These are phyloP conservation scores for Ceratina calcarata DNA, from an alignment of 1,140 invertebrate species.

Conservation along the genomic window DNA sequence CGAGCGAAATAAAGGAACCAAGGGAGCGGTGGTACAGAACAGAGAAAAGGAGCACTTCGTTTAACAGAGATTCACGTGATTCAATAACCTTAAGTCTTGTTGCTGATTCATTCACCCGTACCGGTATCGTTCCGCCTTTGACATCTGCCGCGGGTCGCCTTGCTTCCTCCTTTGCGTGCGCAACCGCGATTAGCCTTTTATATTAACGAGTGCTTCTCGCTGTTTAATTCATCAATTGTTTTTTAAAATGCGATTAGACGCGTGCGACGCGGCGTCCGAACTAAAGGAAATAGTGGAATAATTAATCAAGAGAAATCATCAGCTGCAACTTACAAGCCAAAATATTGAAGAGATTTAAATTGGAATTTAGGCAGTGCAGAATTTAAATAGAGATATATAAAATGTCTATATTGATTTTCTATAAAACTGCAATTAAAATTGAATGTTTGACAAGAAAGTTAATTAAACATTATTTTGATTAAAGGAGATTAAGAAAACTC, in stretches of 20 bases:
- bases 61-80: conserved; percentile 31
- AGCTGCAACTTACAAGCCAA: too few species aligned
- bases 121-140: conserved; percentile 21
- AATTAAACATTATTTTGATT: too few species aligned
- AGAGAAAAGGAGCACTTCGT: conserved; percentile 1
- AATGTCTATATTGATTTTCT: too few species aligned
- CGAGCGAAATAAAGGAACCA: conserved; percentile 19
- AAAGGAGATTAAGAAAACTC: conserved; percentile 9
- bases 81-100: conserved; percentile 34
- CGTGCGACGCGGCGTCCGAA: too few species aligned
- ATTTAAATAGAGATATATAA: too few species aligned
- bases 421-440: too few species aligned
- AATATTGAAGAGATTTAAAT: too few species aligned
- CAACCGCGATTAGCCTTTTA: conserved; percentile 3
- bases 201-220: not conserved
- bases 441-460: too few species aligned
- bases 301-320: too few species aligned
- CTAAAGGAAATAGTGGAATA: too few species aligned
- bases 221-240: conserved; percentile 19
- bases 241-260: too few species aligned
- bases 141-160: not conserved
- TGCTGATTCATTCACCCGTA: conserved; percentile 40
- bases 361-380: too few species aligned
- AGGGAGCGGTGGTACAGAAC: not conserved
- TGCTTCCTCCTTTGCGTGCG: not conserved